phyloP scores from a whole-genome alignment of 37 sponge, comb jelly and placozoan genomes.

The Geodia barretti region DNA sequence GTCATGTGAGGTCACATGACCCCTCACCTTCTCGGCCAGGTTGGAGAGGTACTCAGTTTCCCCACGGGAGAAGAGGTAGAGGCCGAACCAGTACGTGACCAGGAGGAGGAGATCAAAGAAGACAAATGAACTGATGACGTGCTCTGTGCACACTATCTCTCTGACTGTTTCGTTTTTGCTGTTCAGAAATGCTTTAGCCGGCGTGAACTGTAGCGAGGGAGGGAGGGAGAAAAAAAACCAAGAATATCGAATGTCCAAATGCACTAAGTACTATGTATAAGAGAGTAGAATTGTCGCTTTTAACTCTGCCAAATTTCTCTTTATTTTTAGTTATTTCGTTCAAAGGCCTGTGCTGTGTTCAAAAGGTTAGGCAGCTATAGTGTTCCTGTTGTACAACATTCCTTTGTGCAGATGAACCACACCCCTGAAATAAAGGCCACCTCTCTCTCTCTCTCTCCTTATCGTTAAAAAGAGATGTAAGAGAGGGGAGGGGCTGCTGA shows the following conservation, averaged over 20 bases:
- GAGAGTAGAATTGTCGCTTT: no score
- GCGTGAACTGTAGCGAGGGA: not conserved
- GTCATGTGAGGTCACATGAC: no score
- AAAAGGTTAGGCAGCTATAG: not conserved
- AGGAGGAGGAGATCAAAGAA: conserved; percentile 50
- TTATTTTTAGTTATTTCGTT: no score
- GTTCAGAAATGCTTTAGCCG: not conserved
- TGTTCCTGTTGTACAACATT: no score
- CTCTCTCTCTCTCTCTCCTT: no score
- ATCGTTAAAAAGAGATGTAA: no score
- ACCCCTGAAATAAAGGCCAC: no score
- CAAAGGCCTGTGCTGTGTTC: no score
- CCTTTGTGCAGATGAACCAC: no score
- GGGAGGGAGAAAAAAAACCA: not conserved
- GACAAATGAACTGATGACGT: conserved; percentile 39
- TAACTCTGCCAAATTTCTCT: no score
- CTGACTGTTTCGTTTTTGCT: not conserved
- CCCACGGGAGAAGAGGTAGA: conserved; percentile 57
- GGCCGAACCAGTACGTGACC: conserved; percentile 58
- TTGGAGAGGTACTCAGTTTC: conserved; percentile 72
- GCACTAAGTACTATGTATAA: no score
- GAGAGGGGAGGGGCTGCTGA: conserved; percentile 12
- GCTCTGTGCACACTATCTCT: conserved; percentile 17
- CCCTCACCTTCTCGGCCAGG: conserved; percentile 59
- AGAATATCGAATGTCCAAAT: no score